Evolutionary conservation across 2,113 vertebrate genomes (phyloP).

Genomic region (Cichladusa arquata): DNA sequence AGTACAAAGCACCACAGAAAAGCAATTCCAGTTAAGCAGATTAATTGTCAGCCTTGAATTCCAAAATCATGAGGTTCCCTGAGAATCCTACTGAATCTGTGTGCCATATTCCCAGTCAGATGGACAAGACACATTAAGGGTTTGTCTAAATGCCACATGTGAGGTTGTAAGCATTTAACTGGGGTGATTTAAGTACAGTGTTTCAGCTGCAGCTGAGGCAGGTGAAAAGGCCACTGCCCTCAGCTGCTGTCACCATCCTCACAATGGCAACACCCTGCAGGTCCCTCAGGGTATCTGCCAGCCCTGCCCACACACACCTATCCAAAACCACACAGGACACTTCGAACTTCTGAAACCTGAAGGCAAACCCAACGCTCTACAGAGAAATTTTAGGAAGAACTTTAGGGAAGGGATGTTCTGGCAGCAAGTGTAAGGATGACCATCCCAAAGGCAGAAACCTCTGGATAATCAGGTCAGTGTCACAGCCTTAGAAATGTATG

Average conservation of each 20-base stretch:
- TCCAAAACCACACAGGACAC: background rate
- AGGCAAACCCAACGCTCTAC: background rate
- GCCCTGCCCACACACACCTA: background rate
- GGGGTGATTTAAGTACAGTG: background rate
- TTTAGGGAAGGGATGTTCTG: background rate
- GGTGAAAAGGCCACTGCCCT: slow-evolving; percentile 4
- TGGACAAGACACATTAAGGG: background rate
- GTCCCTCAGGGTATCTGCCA: background rate
- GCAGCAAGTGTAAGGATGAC: background rate
- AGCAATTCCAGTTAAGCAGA: background rate
- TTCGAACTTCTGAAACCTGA: background rate
- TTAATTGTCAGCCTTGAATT: background rate
- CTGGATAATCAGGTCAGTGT: background rate
- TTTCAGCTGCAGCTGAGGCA: slow-evolving; percentile 3
- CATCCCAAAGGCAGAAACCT: background rate
- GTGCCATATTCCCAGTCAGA: background rate
- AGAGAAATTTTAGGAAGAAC: background rate
- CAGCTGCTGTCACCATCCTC: background rate
- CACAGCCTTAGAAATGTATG: background rate
- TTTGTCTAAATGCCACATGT: background rate
- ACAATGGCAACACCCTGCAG: background rate
- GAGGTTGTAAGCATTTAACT: background rate
- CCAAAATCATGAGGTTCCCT: background rate
- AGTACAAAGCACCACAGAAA: background rate
- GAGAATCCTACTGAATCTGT: background rate